Evolutionary conservation across 2,797 vertebrate species (phyloP), one percentile per base, ranked within the genome.

Genomic region (Hoplostethus atlanticus): DNA sequence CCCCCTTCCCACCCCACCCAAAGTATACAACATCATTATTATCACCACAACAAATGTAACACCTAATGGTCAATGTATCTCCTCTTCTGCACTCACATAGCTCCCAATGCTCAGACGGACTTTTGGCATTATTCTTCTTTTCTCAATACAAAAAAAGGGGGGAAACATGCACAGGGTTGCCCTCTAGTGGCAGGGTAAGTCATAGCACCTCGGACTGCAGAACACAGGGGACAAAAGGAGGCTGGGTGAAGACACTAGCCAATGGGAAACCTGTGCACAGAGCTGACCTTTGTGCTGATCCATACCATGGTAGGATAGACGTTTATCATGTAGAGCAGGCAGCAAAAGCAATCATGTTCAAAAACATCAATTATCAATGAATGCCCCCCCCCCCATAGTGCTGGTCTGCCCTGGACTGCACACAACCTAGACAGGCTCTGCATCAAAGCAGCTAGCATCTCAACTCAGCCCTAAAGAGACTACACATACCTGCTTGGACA

Each of bases 31-130:
- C 79, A 88, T 85, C 84, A 86, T 84, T 84, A 88, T 48, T 34
- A 58, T 89, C 86, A 92, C 84, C 84, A 92, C 88, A 84, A 86
- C 75, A 86, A 90, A 86, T 82, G 79, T 86, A 89, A 92, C 86
- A 86, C 58, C 80, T 78, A 88, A 84, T 77, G 71, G 88, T 84
- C 61, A 71, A 85, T 81, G 78, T 78, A 65, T 48, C 66, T 59
- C 12, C 50, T 81, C 75, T 48, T 72, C 79, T 25, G 16, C 87
- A 54, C 68, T 10, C 68, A 52, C 63, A 69, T 79, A 61, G 61
- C 51, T 74, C 64, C 56, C 25, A 16, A 77, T 48, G 52, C 76
- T 83, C 87, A 79, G 17, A 84, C 72, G 83, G 61, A 81, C 81
- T 79, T 88, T 89, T 92, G 92, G 92, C 91, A 79, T 89, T 62